Base-by-base conservation (phyloP, 2,113 vertebrate species). In the Eretmochelys imbricata region DNA sequence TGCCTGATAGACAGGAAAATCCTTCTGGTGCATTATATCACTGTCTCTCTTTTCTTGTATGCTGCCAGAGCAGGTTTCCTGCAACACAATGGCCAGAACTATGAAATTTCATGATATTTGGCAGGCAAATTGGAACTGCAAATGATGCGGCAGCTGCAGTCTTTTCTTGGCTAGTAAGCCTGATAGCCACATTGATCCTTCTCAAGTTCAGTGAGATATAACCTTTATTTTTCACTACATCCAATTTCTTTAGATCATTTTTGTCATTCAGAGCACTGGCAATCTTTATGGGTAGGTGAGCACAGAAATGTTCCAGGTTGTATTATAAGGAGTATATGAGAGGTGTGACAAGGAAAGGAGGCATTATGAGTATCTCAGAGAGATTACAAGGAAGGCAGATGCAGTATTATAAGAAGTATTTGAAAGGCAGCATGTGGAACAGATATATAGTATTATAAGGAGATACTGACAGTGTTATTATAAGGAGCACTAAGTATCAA, bases 1-100 rank as follows among this genome's bases (percentile, higher is more conserved):
- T 89, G 57, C 93, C 94, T 96, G 96, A 97, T 59, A 96, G 96
- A 96, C 95, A 96, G 88, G 94, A 93, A 98, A 97, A 97, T 96
- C 93, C 93, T 96, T 97, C 88, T 88, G 59, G 65, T 81, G 93
- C 93, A 93, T 97, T 95, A 35, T 85, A 94, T 85, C 50, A 91
- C 91, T 76, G 81, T 22, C 91, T 96, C 50, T 86, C 84, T 96
- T 91, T 93, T 95, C 95, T 94, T 55, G 17, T 82, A 78, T 3
- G 59, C 94, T 97, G 85, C 95, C 88, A 97, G 51, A 54, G 51
- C 88, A 83, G 49, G 82, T 86, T 97, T 96, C 85, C 72, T 57
- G 87, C 49, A 94, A 55, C 88, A 98, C 93, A 92, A 96, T 89
- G 87, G 86, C 82, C 92, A 95, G 46, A 96, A 95, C 90, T 95